A percentile compares a stretch with the other conserved stretches of the same genome.
phyloP scores from a whole-genome alignment of 2,113 vertebrate species.

The Lampris megalopsis region DNA sequence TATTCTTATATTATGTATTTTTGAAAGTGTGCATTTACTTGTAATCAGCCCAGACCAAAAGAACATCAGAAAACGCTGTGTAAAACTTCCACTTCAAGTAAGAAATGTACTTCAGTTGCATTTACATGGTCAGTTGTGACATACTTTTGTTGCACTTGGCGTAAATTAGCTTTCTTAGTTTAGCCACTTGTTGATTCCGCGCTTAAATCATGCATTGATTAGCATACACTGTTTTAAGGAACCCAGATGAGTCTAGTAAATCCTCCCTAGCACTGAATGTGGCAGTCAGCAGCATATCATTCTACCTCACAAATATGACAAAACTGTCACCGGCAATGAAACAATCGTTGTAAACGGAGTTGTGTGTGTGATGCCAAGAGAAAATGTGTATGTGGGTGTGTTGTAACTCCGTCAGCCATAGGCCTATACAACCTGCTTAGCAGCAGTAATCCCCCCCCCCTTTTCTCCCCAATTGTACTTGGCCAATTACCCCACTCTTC shows the following conservation, averaged over 20 bases:
- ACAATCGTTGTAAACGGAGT: neutral
- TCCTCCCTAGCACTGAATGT: neutral
- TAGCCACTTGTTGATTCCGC: too few relatives aligned
- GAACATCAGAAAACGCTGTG: too few relatives aligned
- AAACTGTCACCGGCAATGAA: constrained; percentile 17
- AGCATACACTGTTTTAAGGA: neutral
- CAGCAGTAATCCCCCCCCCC: neutral
- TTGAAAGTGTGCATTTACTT: too few relatives aligned
- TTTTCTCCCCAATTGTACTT: too few relatives aligned
- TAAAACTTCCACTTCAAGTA: neutral
- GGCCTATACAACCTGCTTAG: constrained; percentile 16
- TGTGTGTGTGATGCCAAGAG: neutral
- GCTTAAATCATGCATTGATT: too few relatives aligned
- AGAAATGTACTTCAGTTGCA: too few relatives aligned
- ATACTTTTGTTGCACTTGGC: too few relatives aligned
- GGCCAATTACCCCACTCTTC: too few relatives aligned
- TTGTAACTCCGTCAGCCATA: constrained; percentile 3
- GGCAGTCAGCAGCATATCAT: constrained; percentile 5
- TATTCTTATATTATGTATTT: too few relatives aligned
- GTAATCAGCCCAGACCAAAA: too few relatives aligned
- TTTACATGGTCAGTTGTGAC: too few relatives aligned
- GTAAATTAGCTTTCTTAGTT: too few relatives aligned
- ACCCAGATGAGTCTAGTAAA: neutral
- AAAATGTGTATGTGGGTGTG: constrained; percentile 1
- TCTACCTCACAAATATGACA: constrained; percentile 18